Percentiles rank a stretch among this genome's conserved stretches.
phyloP scores from a whole-genome alignment of 2,797 vertebrate species.

The Typhlichthys subterraneus region DNA sequence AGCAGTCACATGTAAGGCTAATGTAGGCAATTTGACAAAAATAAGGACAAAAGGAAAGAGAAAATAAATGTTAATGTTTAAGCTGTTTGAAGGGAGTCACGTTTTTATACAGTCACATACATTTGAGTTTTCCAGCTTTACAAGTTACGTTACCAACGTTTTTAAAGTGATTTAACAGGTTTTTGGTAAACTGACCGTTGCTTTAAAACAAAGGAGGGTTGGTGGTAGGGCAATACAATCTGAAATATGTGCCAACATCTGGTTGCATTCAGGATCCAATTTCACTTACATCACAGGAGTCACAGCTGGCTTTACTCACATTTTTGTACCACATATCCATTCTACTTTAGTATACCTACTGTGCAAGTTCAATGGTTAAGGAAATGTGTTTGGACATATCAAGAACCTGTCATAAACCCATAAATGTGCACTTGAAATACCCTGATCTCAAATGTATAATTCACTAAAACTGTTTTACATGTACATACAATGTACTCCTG shows the following conservation, averaged over 20 bases:
- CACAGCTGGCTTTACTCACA: constrained; percentile 66
- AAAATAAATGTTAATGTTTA: not conserved
- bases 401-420: constrained; percentile 45
- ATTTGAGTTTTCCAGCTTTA: not conserved
- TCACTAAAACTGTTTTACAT: too few relatives aligned
- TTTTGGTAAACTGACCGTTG: not conserved
- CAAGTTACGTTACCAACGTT: not conserved
- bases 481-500: too few relatives aligned
- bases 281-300: constrained; percentile 75
- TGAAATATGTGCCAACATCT: constrained; percentile 71
- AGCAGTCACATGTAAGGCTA: constrained; percentile 91
- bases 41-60: constrained; percentile 10
- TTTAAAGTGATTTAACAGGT: constrained; percentile 14
- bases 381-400: constrained; percentile 71
- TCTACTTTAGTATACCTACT: not conserved
- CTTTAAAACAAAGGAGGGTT: constrained; percentile 15
- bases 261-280: constrained; percentile 78
- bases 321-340: constrained; percentile 29
- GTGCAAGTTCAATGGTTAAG: constrained; percentile 13
- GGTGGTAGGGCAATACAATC: constrained; percentile 35
- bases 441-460: not conserved
- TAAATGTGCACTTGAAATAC: constrained; percentile 30
- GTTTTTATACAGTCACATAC: not conserved
- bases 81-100: not conserved
- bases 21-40: constrained; percentile 14